These are phyloP conservation scores for Limenitis camilla DNA, from an alignment of 2,888 invertebrate species.

Conservation along the genomic window DNA sequence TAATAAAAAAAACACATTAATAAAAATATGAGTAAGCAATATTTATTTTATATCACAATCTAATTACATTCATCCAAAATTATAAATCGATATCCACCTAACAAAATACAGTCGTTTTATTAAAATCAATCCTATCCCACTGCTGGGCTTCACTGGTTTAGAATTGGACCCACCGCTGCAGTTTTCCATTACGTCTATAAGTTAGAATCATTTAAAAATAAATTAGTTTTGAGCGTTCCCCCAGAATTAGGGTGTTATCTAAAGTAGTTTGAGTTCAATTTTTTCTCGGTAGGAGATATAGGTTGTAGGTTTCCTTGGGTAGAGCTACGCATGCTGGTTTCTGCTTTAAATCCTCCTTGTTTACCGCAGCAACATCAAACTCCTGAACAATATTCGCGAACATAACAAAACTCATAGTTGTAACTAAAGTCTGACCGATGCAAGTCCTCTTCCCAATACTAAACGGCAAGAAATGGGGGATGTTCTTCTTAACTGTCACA, in stretches of 20 bases:
- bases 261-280: constrained; percentile 33
- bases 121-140: neutral
- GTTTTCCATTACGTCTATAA: constrained; percentile 6
- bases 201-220: constrained; percentile 34
- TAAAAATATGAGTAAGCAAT: constrained; percentile 7
- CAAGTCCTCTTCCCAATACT: constrained; percentile 91
- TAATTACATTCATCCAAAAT: constrained; percentile 3
- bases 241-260: constrained; percentile 30
- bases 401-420: constrained; percentile 83
- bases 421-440: constrained; percentile 86
- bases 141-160: neutral
- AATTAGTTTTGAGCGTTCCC: constrained; percentile 40
- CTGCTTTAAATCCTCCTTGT: constrained; percentile 69
- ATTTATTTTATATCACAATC: constrained; percentile 11
- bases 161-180: neutral
- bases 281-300: constrained; percentile 75
- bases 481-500: constrained; percentile 65
- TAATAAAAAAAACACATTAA: neutral
- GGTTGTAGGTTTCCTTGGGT: constrained; percentile 80
- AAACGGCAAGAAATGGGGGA: constrained; percentile 87
- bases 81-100: constrained; percentile 29
- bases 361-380: constrained; percentile 77
- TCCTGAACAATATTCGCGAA: constrained; percentile 81
- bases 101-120: constrained; percentile 36
- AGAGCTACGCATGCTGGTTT: constrained; percentile 83